Evolutionary conservation across 2,797 vertebrate species (phyloP).

Genomic region (Rhynchotus rufescens): DNA sequence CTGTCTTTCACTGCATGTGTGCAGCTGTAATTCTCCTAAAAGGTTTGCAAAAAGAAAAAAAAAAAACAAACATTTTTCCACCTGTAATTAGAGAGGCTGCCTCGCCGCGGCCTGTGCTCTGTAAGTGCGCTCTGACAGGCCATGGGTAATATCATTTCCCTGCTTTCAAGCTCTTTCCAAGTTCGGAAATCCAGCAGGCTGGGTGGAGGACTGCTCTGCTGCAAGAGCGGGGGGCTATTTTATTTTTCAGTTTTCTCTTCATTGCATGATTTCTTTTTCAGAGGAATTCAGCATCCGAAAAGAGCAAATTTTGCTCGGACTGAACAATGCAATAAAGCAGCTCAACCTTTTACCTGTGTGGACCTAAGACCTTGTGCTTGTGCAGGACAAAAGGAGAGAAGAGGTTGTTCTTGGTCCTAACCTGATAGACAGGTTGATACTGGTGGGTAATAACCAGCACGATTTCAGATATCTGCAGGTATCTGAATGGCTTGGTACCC

Average conservation of each 20-base stretch:
- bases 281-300: not conserved
- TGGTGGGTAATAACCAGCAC: rapidly evolving
- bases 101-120: not conserved
- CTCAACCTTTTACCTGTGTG: not conserved
- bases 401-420: not conserved
- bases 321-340: not conserved
- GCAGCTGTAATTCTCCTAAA: not conserved
- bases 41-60: not conserved
- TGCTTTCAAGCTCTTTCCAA: not conserved
- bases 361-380: too few relatives aligned
- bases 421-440: rapidly evolving
- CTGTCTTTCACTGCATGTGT: not conserved
- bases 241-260: not conserved
- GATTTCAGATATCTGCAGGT: not conserved
- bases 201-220: not conserved
- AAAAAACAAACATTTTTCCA: not conserved
- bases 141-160: slow-evolving; percentile 43
- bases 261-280: not conserved
- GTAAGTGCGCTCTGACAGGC: slow-evolving; percentile 21
- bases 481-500: not conserved
- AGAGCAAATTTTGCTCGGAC: not conserved
- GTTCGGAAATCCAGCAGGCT: not conserved
- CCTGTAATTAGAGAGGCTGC: not conserved
- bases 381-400: too few relatives aligned
- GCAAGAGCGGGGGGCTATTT: not conserved